phyloP scores from a whole-genome alignment of 2,113 vertebrate species.

The Amblyornis subalaris region DNA sequence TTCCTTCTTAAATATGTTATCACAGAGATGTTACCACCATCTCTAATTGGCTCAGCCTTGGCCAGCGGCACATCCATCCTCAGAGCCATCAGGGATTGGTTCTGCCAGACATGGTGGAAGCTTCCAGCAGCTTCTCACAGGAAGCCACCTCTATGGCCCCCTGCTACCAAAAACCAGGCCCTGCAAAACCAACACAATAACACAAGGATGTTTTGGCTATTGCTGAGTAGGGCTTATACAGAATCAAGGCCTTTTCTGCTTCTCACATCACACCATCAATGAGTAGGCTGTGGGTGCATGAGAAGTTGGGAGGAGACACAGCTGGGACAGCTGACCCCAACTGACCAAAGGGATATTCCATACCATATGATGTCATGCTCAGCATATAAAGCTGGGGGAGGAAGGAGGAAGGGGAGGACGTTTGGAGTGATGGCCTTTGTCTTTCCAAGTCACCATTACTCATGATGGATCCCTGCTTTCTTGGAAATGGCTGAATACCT shows the following conservation, averaged over 20 bases:
- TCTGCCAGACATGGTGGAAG: no score
- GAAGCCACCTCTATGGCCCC: no score
- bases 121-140: no score
- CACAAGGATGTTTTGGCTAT: background rate
- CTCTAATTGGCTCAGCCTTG: no score
- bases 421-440: background rate
- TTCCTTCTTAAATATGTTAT: no score
- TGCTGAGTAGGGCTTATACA: background rate
- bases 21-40: no score
- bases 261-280: background rate
- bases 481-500: background rate
- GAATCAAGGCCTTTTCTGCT: background rate
- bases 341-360: background rate
- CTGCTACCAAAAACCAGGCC: no score
- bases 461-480: background rate
- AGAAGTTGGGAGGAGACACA: background rate
- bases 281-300: background rate
- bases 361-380: background rate
- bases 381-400: background rate
- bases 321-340: background rate
- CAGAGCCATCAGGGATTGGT: no score
- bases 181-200: background rate
- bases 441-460: background rate
- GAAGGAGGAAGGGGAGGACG: background rate
- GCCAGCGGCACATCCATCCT: no score